Evolutionary conservation across 1,140 invertebrate genomes (phyloP).

Genomic region (Macrobrachium nipponense): DNA sequence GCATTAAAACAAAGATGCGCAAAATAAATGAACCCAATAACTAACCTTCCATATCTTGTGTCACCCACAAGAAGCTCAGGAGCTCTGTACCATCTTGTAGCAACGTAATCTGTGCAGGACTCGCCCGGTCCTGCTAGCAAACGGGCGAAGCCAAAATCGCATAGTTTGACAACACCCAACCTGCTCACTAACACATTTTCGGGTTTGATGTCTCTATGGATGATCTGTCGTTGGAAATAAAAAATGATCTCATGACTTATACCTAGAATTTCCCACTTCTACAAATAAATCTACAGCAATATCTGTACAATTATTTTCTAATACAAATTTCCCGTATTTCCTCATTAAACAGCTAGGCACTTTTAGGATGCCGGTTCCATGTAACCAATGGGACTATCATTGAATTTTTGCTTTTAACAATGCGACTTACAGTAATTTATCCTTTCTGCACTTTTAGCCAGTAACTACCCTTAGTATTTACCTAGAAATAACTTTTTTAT

Average conservation of each 20-base stretch:
- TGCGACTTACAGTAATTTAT: no score
- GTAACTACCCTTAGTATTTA: no score
- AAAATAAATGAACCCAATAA: not conserved
- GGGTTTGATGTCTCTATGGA: conserved; percentile 92
- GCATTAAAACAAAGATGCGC: not conserved
- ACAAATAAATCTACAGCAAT: no score
- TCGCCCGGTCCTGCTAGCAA: conserved; percentile 71
- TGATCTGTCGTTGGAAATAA: conserved; percentile 74
- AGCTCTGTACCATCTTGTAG: conserved; percentile 87
- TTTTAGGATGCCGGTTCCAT: no score
- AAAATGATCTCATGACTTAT: not conserved
- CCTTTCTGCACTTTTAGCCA: no score
- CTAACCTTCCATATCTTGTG: conserved; percentile 72
- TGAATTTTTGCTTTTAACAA: no score
- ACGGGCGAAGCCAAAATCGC: conserved; percentile 89
- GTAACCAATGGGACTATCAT: no score
- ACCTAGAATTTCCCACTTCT: no score
- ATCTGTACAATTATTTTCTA: no score
- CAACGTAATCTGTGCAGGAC: conserved; percentile 80
- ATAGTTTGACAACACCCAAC: conserved; percentile 85
- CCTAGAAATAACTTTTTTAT: no score
- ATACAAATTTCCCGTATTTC: no score
- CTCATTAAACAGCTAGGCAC: no score
- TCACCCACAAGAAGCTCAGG: conserved; percentile 87
- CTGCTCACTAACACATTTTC: conserved; percentile 89